Base-by-base conservation (phyloP, 2,888 invertebrate genomes). In the Cistogaster globosa region DNA sequence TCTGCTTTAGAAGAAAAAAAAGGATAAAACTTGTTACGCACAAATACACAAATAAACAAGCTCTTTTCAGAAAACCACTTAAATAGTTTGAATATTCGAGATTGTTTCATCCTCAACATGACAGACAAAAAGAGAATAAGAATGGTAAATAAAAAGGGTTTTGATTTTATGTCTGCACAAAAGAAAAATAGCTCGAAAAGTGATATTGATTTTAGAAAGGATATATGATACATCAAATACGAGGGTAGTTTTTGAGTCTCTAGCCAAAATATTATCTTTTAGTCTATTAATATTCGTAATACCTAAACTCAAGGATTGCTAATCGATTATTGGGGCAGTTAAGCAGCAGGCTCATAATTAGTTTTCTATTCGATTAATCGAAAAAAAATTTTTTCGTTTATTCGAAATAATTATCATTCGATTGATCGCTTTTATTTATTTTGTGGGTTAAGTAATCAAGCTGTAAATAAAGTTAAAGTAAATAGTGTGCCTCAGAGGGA, bases 11-110 rank as follows among this genome's bases (percentile, higher is more conserved):
- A 9, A 26, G 26, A n/a, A 51, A 12, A 58, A 77, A 32, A 62
- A 16, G 69, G 18, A 57, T 45, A 58, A 36, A 58, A n/a, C 5
- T 53, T 53, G 32, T 57, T 16, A 45, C 62, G 7, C 68, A 5
- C 16, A 53, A 16, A 57, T 26, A 57, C 14, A 38, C 38, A 58
- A 7, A 57, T 26, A 26, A 16, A n/a, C 26, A 53, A 20, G 42
- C 14, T 38, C 14, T 36, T 57, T 51, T 48, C 36, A n/a, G 18
- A 67, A 80, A 67, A 14, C 53, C 48, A 58, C 60, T 74, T 58
- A 51, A 36, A 42, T 42, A 60, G 55, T 81, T 81, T 74, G 74
- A 76, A 81, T 74, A 78, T 62, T 74, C 53, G 58, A 78, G 82
- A 81, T 82, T 85, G 53, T 36, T 81, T 75, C 32, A 38, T 65